Conservation (phyloP, 2,888 invertebrate genomes). For the Leucophora obtusa region DNA sequence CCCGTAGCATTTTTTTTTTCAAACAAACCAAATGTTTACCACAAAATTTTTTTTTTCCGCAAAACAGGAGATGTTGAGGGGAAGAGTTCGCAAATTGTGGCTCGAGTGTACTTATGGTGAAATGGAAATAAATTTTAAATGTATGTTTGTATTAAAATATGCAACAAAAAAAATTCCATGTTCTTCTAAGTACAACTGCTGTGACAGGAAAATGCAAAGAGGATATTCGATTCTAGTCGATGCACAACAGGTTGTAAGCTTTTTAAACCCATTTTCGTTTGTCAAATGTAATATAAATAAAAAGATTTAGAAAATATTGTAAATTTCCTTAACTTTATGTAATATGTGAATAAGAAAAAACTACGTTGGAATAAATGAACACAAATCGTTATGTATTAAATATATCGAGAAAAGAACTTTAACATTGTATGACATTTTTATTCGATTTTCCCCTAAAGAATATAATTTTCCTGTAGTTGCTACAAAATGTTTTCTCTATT, state of each 20-base stretch:
- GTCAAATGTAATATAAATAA: not conserved
- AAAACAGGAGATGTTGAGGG: no score
- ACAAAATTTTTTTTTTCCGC: no score
- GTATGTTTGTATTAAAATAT: no score
- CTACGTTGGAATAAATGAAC: not conserved
- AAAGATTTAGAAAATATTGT: not conserved
- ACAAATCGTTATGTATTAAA: not conserved
- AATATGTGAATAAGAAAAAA: no score
- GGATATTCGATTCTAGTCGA: constrained; percentile 29
- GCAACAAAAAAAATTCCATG: no score
- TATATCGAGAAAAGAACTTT: not conserved
- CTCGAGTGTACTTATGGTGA: no score
- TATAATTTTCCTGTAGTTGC: not conserved
- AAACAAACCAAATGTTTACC: no score
- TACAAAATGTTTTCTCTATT: not conserved
- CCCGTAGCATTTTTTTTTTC: no score
- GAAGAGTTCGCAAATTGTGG: no score
- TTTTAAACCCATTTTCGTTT: not conserved
- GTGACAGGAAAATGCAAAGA: not conserved
- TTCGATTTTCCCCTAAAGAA: not conserved
- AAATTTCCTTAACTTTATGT: not conserved
- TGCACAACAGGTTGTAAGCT: constrained; percentile 27
- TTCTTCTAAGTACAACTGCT: not conserved
- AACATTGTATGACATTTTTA: not conserved
- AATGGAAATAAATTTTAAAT: no score